A percentile compares a stretch with the other conserved stretches of the same genome.
Conservation (phyloP, 2,888 invertebrate genomes). For the Rotaria magnacalcarata region DNA sequence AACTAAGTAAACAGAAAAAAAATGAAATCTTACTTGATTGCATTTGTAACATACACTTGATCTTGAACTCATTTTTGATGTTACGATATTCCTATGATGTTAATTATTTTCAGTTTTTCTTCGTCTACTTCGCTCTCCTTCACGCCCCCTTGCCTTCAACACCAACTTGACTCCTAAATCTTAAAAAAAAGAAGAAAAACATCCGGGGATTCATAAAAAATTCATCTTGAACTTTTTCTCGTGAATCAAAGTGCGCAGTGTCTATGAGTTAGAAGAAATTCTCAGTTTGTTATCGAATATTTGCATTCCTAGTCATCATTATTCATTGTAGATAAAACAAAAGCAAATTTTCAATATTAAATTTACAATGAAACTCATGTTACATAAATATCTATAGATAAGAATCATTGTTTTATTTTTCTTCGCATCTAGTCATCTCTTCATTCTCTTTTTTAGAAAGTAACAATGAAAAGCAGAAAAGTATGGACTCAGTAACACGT, state of each 20-base stretch:
- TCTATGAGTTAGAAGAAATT: neutral
- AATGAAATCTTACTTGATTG: neutral
- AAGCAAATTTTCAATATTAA: too few relatives aligned
- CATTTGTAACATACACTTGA: constrained; percentile 8
- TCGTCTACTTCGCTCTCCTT: neutral
- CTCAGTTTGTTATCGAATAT: neutral
- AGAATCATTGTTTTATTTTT: too few relatives aligned
- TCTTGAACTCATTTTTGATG: neutral
- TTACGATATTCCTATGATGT: neutral
- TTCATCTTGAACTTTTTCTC: neutral
- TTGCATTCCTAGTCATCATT: neutral
- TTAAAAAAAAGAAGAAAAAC: neutral
- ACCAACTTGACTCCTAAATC: neutral
- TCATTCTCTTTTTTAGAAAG: neutral
- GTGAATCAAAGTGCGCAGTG: neutral
- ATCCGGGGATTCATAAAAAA: neutral
- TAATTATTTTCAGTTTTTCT: neutral
- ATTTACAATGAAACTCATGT: neutral
- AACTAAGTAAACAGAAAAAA: too few relatives aligned
- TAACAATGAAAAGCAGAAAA: neutral
- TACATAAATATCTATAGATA: too few relatives aligned
- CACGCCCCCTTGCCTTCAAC: neutral
- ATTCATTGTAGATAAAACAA: neutral
- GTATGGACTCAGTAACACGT: neutral
- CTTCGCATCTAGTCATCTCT: neutral